phyloP scores from a whole-genome alignment of 2,797 vertebrate genomes.

The Sciurus vulgaris region DNA sequence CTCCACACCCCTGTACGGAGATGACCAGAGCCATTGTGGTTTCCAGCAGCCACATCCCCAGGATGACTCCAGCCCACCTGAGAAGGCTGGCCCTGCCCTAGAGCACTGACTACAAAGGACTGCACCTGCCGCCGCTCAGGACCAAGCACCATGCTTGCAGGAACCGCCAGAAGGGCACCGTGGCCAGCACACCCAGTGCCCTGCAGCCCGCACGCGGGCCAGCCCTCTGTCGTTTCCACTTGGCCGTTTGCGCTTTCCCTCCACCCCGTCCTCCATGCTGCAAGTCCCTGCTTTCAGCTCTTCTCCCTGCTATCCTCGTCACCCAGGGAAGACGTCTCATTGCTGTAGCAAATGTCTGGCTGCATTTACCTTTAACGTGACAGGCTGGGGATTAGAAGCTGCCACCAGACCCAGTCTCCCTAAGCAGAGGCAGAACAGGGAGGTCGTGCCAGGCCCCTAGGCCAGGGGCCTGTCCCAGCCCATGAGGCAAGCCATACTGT shows the following conservation, averaged over 20 bases:
- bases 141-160: not conserved
- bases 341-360: too few species aligned
- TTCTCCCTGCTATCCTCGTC: fast-evolving
- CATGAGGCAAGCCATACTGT: fast-evolving
- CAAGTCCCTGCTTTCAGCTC: not conserved
- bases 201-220: too few species aligned
- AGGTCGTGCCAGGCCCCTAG: fast-evolving
- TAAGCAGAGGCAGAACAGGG: not conserved
- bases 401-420: not conserved
- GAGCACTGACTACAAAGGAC: not conserved
- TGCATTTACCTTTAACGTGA: fast-evolving
- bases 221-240: not conserved
- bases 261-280: not conserved
- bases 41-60: not conserved
- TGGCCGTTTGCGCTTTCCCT: too few species aligned
- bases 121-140: not conserved
- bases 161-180: too few species aligned
- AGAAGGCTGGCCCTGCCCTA: not conserved
- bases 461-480: not conserved
- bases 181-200: too few species aligned
- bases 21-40: too few species aligned
- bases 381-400: not conserved
- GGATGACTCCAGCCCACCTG: not conserved
- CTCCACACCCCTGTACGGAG: not conserved
- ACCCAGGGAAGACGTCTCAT: too few species aligned